Conservation (phyloP, 2,797 vertebrate species). For the Semotilus atromaculatus region DNA sequence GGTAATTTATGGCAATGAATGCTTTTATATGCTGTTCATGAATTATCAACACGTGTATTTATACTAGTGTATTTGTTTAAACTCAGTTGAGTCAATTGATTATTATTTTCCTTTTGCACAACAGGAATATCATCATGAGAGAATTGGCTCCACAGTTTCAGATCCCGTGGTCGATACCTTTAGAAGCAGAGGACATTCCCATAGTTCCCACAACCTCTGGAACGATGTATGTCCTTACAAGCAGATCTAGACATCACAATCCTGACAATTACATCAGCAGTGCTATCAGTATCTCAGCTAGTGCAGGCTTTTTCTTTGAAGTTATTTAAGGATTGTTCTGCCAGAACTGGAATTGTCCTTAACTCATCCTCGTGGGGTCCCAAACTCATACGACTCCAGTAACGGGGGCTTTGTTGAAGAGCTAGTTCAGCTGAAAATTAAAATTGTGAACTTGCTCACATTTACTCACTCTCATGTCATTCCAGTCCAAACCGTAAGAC, state of each 20-base stretch:
- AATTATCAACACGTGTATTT: neutral
- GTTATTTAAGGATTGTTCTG: neutral
- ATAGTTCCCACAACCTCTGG: conserved; percentile 91
- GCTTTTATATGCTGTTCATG: neutral
- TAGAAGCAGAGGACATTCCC: conserved; percentile 90
- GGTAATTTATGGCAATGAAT: neutral
- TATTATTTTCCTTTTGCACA: neutral
- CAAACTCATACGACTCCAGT: neutral
- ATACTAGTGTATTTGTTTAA: neutral
- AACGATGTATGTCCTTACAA: conserved; percentile 81
- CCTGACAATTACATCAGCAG: neutral
- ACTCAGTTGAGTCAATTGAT: neutral
- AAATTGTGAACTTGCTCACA: neutral
- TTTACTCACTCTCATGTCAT: neutral
- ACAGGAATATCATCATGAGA: conserved; percentile 89
- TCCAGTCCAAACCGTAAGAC: neutral
- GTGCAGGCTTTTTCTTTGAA: neutral
- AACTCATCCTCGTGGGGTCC: neutral
- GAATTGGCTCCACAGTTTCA: conserved; percentile 89
- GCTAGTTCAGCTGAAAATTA: neutral
- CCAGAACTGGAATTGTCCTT: neutral
- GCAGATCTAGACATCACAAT: too few species aligned
- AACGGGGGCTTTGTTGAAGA: neutral
- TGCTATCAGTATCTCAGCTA: neutral
- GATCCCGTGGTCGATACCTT: conserved; percentile 89